Conservation (phyloP, 2,113 vertebrate genomes). For the Syrmaticus mikado region DNA sequence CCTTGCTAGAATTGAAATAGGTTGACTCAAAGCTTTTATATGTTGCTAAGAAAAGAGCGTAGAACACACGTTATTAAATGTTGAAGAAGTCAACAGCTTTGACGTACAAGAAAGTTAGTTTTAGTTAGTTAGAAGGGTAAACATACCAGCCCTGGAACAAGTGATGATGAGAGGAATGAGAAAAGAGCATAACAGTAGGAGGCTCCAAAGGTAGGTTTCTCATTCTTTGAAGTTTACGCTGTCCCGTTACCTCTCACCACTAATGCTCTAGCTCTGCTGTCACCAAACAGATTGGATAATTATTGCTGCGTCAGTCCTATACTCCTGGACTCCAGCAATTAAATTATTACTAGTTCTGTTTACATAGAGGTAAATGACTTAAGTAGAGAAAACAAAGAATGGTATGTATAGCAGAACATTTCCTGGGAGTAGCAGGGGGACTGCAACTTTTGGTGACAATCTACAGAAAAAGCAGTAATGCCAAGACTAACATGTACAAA, state of each 20-base stretch:
- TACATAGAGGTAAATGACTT: neutral
- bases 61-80: neutral
- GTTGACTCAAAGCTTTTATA: neutral
- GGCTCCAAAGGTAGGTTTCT: neutral
- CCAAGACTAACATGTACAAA: neutral
- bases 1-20: neutral
- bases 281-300: neutral
- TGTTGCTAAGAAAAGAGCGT: neutral
- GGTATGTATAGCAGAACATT: neutral
- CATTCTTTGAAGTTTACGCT: neutral
- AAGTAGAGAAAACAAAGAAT: neutral
- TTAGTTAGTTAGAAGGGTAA: neutral
- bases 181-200: neutral
- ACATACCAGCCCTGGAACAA: neutral
- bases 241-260: neutral
- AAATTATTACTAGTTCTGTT: neutral
- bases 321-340: neutral
- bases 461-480: neutral
- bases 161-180: neutral
- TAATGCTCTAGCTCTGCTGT: neutral
- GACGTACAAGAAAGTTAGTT: neutral
- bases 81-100: neutral
- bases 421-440: neutral
- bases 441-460: neutral
- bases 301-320: neutral